A percentile compares a stretch with the other conserved stretches of the same genome.
phyloP scores from a whole-genome alignment of 64 coral and sea anemone species.

The Exaiptasia diaphana region DNA sequence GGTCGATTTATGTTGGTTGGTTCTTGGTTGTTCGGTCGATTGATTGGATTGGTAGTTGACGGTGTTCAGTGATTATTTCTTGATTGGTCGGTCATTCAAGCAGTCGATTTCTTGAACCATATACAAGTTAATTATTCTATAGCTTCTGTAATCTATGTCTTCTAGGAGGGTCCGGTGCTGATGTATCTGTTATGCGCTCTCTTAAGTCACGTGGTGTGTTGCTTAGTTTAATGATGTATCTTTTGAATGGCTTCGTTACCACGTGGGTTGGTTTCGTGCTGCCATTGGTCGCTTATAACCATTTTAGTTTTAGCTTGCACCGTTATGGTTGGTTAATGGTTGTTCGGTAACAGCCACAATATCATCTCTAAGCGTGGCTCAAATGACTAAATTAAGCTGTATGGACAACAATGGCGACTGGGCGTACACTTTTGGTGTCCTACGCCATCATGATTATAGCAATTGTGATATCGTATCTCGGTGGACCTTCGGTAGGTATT shows the following conservation, averaged over 20 bases:
- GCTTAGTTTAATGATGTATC: conserved; percentile 51
- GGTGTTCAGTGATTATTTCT: too few relatives aligned
- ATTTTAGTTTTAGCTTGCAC: conserved; percentile 26
- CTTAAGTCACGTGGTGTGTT: conserved; percentile 59
- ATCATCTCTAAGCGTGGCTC: conserved; percentile 11
- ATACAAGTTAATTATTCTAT: too few relatives aligned
- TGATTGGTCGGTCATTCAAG: too few relatives aligned
- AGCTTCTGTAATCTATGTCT: background rate
- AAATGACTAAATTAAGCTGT: conserved; percentile 41
- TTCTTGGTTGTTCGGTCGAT: too few relatives aligned
- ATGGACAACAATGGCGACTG: conserved; percentile 46
- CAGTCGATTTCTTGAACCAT: too few relatives aligned
- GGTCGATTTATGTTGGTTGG: too few relatives aligned
- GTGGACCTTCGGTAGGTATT: conserved; percentile 49
- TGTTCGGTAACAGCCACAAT: conserved; percentile 41
- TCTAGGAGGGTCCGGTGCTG: background rate
- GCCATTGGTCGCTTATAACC: conserved; percentile 59
- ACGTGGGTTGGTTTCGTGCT: conserved; percentile 68
- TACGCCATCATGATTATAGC: conserved; percentile 50
- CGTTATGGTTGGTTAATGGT: conserved; percentile 70
- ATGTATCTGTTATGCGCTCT: conserved; percentile 3
- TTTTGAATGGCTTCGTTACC: conserved; percentile 66
- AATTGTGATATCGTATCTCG: conserved; percentile 50
- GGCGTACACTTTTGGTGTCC: background rate
- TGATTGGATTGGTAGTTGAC: too few relatives aligned